phyloP scores from a whole-genome alignment of 2,888 invertebrate species.

The Lathronympha strigana region DNA sequence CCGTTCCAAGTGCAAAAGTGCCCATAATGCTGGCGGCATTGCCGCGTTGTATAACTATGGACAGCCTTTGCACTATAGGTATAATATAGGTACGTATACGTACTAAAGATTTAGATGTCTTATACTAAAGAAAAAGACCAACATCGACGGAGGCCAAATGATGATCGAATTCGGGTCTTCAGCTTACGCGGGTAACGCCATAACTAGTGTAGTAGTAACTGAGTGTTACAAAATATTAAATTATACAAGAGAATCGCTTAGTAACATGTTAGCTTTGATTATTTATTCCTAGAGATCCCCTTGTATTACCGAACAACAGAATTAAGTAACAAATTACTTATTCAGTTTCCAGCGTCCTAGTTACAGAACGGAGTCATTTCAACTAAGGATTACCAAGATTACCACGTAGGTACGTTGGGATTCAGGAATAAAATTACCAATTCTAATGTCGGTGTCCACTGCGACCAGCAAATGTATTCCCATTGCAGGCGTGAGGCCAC shows the following conservation, averaged over 20 bases:
- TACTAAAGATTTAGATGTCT: too few relatives aligned
- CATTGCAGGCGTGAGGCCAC: background rate
- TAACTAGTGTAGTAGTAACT: too few relatives aligned
- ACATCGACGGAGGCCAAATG: too few relatives aligned
- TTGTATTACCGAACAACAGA: background rate
- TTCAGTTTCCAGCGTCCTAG: slow-evolving; percentile 5
- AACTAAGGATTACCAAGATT: background rate
- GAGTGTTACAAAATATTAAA: background rate
- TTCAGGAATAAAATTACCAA: slow-evolving; percentile 42
- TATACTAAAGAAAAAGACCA: too few relatives aligned
- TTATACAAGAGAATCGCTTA: background rate
- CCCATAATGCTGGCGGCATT: too few relatives aligned
- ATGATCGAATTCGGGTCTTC: too few relatives aligned
- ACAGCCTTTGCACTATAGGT: too few relatives aligned
- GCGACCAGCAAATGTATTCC: slow-evolving; percentile 6
- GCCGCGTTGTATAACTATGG: too few relatives aligned
- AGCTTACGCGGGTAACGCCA: too few relatives aligned
- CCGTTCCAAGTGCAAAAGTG: too few relatives aligned
- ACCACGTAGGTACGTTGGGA: slow-evolving; percentile 3
- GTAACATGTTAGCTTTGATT: slow-evolving; percentile 5
- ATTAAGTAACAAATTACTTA: slow-evolving; percentile 11
- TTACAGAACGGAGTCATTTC: background rate
- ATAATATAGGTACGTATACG: too few relatives aligned
- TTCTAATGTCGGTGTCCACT: slow-evolving; percentile 41
- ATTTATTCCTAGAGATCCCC: slow-evolving; percentile 21